Percentiles rank a stretch among this genome's conserved stretches.
phyloP scores from a whole-genome alignment of 2,888 invertebrate genomes.

The Pasiphila rectangulata region DNA sequence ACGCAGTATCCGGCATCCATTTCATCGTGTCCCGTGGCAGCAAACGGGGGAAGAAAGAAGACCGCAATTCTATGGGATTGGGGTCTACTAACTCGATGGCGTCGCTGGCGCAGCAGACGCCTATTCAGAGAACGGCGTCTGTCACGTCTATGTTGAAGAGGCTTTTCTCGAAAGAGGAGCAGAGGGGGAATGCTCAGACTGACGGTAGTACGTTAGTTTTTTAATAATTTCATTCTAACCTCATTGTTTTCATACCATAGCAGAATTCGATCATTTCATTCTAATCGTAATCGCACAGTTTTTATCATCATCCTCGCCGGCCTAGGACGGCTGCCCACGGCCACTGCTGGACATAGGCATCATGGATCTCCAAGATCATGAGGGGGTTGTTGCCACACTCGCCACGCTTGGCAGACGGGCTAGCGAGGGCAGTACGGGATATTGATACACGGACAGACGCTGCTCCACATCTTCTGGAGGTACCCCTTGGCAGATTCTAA shows the following conservation, averaged over 20 bases:
- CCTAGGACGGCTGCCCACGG: too few relatives aligned
- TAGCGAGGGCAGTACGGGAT: too few relatives aligned
- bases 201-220: conserved; percentile 65
- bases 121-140: conserved; percentile 85
- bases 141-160: conserved; percentile 89
- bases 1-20: conserved; percentile 87
- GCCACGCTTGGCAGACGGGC: too few relatives aligned
- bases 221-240: conserved; percentile 8
- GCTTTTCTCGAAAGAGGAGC: conserved; percentile 88
- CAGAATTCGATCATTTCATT: not conserved
- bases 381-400: too few relatives aligned
- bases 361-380: too few relatives aligned
- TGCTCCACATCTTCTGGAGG: too few relatives aligned
- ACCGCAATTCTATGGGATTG: conserved; percentile 73
- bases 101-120: conserved; percentile 83
- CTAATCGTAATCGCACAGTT: too few relatives aligned
- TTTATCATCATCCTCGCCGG: too few relatives aligned
- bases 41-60: conserved; percentile 66
- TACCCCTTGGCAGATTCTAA: too few relatives aligned
- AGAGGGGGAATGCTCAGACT: conserved; percentile 62
- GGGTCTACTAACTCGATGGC: conserved; percentile 74
- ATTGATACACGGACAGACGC: too few relatives aligned
- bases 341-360: too few relatives aligned
- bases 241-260: not conserved
- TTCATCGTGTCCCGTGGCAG: conserved; percentile 83